These are phyloP conservation scores for Oxytorus armatus DNA, from an alignment of 2,888 invertebrate species.

Conservation along the genomic window DNA sequence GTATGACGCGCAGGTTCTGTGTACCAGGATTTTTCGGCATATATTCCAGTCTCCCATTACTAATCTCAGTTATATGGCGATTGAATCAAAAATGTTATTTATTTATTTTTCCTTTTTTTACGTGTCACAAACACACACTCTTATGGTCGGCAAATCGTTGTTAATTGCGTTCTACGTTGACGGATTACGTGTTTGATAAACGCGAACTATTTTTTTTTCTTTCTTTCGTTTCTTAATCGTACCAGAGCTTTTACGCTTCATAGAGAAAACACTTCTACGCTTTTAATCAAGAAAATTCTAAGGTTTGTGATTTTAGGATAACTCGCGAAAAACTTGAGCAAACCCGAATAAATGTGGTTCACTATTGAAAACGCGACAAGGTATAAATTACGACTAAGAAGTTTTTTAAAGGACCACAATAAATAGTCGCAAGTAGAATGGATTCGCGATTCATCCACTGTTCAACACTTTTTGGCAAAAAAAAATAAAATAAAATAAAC, in stretches of 20 bases:
- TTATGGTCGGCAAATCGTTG: slow-evolving; percentile 34
- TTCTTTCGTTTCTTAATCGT: background rate
- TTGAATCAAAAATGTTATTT: slow-evolving; percentile 9
- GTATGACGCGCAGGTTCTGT: slow-evolving; percentile 33
- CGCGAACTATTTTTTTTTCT: slow-evolving; percentile 13
- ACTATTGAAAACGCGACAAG: background rate
- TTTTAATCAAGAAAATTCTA: background rate
- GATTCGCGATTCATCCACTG: background rate
- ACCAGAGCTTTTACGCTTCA: background rate
- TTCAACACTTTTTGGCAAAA: background rate
- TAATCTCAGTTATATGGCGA: slow-evolving; percentile 23
- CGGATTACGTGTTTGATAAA: slow-evolving; percentile 27
- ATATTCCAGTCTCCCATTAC: slow-evolving; percentile 27
- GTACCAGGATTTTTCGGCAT: slow-evolving; percentile 17
- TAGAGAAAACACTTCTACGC: background rate
- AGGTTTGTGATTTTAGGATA: background rate
- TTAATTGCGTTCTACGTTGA: slow-evolving; percentile 29
- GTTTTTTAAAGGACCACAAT: background rate
- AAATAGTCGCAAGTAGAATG: background rate
- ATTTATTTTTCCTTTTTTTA: background rate
- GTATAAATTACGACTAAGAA: background rate
- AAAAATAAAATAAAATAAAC: background rate
- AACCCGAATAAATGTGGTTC: background rate
- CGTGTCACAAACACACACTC: slow-evolving; percentile 3
- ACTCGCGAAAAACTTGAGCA: background rate